Evolutionary conservation across 1,140 invertebrate species (phyloP), one percentile per base, ranked within the genome.

Genomic region (Pseudomyrmex flavicornis): DNA sequence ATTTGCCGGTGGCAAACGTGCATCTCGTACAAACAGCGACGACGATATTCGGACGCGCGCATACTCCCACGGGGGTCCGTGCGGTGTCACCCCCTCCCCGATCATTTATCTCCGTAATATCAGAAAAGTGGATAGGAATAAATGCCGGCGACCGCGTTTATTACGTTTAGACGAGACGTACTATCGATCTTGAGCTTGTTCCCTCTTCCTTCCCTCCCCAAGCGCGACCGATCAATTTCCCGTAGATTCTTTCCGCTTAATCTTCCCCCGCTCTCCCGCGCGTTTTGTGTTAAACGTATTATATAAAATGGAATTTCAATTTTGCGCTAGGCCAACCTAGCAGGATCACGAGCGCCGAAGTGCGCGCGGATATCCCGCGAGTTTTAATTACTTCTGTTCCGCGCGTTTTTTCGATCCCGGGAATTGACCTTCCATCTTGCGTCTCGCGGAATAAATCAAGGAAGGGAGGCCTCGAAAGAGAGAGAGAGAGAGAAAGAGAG

Each of bases 201-300:
- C 13, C 46, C 5, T 35, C 0, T 0, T 2, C 7, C 35, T 26
- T 26, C 0, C 5, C 35, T 35, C 35, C 35, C 62, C n/a, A 44
- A 44, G 58, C 48, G 61, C 66, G 58, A 69, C 84, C 80, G 82
- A 89, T 89, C 88, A 88, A 88, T 88, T 89, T 82, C 26, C 77
- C 26, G 62, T 35, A 63, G 48, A 75, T 85, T 69, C 59, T 69
- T 82, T 35, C n/a, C 85, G 20, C 56, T 69, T 82, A 85, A 85
- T 56, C 59, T 48, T 73, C 66, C 26, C 5, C 35, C 35, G 0
- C 4, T 0, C 35, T 35, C 35, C 5, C 35, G 5, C 35, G 69
- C 58, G 70, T 70, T 73, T 83, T 56, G 79, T 56, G 79, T 88
- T 86, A 80, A 84, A 86, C 83, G 82, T 76, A 84, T 86, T 87